phyloP scores from a whole-genome alignment of 2,888 invertebrate species.

The Rhagonycha lutea region DNA sequence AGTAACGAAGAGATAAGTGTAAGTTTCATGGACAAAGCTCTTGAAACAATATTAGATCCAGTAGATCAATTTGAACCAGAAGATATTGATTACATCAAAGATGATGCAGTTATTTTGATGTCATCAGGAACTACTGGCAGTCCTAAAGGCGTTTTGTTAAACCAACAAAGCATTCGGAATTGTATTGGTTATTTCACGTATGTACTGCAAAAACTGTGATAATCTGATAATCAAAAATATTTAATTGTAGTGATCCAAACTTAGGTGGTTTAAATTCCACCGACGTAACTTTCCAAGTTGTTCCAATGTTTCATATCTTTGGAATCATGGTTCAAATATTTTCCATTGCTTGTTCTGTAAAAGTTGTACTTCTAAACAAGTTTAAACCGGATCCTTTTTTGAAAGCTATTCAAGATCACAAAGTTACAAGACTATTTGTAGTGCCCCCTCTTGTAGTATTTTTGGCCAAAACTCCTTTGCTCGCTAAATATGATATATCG shows the following conservation, averaged over 20 bases:
- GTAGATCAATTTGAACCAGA: neutral
- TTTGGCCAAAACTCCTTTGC: neutral
- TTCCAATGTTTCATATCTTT: neutral
- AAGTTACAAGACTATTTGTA: neutral
- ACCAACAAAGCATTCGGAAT: conserved; percentile 38
- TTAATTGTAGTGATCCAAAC: neutral
- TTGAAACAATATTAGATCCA: neutral
- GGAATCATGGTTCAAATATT: neutral
- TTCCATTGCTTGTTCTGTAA: neutral
- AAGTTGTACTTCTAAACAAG: neutral
- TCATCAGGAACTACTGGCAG: conserved; percentile 82
- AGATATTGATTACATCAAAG: neutral
- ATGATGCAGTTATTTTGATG: conserved; percentile 56
- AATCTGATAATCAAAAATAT: neutral
- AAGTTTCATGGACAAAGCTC: neutral
- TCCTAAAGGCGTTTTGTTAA: conserved; percentile 77
- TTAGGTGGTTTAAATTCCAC: neutral
- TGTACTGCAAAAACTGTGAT: neutral
- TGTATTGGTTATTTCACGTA: neutral
- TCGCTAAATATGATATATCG: neutral
- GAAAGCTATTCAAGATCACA: neutral
- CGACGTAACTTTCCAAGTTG: neutral
- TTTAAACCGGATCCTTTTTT: neutral
- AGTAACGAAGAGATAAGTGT: neutral
- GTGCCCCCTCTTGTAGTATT: neutral